These are phyloP conservation scores for Otolemur crassicaudatus DNA, from an alignment of 2,797 vertebrate genomes.

Conservation along the genomic window DNA sequence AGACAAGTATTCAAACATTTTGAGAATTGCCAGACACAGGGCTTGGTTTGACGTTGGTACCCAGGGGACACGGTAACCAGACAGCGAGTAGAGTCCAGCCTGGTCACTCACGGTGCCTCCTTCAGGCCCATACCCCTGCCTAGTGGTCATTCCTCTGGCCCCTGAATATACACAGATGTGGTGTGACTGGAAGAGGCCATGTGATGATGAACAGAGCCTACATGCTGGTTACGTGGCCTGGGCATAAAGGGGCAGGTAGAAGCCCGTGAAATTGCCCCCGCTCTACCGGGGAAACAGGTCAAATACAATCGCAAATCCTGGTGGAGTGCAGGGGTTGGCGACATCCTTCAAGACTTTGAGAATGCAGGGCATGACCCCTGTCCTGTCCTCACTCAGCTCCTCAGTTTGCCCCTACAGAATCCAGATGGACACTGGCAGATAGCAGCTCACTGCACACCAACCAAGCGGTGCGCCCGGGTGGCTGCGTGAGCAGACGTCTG, in stretches of 20 bases:
- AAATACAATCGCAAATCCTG: not conserved
- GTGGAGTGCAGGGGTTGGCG: too few relatives aligned
- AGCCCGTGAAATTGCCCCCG: not conserved
- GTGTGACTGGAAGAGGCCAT: not conserved
- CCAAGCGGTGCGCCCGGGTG: not conserved
- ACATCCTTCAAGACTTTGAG: not conserved
- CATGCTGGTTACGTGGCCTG: not conserved
- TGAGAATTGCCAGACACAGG: not conserved
- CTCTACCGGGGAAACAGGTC: not conserved
- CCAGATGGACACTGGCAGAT: not conserved
- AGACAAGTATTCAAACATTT: too few relatives aligned
- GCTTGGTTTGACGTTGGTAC: not conserved
- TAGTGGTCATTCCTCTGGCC: not conserved
- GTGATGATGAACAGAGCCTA: not conserved
- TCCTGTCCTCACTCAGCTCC: not conserved
- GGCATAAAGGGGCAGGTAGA: not conserved
- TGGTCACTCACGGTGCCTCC: not conserved
- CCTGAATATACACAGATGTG: not conserved
- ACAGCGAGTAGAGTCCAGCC: not conserved
- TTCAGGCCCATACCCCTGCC: not conserved
- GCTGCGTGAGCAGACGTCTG: too few relatives aligned
- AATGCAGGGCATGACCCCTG: not conserved
- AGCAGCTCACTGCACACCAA: not conserved
- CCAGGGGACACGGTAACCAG: fast-evolving
- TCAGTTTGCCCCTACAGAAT: not conserved